Evolutionary conservation across 2,888 invertebrate genomes (phyloP), one percentile per base, ranked within the genome.

Genomic region (Hemaris fuciformis): DNA sequence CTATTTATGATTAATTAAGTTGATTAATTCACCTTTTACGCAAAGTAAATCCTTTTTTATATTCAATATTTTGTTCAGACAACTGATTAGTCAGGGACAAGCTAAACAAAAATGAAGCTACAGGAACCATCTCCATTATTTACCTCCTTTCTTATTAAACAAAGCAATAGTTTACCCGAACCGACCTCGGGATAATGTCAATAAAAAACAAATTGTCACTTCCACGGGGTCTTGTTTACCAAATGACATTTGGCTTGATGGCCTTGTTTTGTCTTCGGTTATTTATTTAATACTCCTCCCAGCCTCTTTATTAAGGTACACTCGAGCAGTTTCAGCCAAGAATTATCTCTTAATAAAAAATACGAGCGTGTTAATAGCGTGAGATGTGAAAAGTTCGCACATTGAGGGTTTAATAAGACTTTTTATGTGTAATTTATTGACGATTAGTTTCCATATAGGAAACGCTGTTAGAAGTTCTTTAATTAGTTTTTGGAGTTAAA

Each of bases 181-280:
- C 25, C n/a, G 48, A 18, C 48, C 48, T 48, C 18, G 27, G n/a
- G 2, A 27, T 38, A 38, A 23, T 15, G 27, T 27, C 48, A 8
- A 48, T 48, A 27, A 48, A 48, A 48, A 48, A 27, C 15, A 27
- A 48, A 48, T 48, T 48, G 15, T 22, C 38, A 57, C 57, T 38
- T 13, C 34, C 31, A 38, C 27, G 31, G 22, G 38, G 23, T 27
- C 25, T 58, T 58, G 58, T 58, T 58, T 58, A 58, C 58, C 22
- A 22, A 38, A 38, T n/a, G 23, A 25, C 48, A 25, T 48, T 48
- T 1, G 3, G n/a, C 23, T 25, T 25, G 58, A 38, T 48, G 22
- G 38, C 43, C 22, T 58, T 58, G 58, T 58, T 42, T 58, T 58
- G 58, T 58, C 15, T 42, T 23, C 13, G 13, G 23, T 58, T 58